These are phyloP conservation scores for Cervus canadensis DNA, from an alignment of 2,113 vertebrate genomes.

Conservation along the genomic window DNA sequence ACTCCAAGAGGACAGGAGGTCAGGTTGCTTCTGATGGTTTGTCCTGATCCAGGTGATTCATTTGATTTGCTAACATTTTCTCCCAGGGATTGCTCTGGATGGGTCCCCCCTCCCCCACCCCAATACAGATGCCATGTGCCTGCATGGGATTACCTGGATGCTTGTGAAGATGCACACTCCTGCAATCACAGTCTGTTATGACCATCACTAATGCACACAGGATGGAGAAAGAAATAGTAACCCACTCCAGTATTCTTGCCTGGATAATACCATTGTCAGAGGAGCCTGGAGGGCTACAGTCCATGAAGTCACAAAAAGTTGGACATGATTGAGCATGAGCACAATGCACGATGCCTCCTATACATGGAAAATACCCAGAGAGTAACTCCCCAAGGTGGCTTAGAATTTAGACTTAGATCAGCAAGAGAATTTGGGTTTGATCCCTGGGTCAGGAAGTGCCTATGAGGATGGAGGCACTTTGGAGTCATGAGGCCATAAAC, in stretches of 20 bases:
- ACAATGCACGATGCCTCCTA: neutral
- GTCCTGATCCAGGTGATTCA: neutral
- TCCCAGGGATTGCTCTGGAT: neutral
- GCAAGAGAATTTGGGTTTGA: rapidly evolving
- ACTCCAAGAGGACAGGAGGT: neutral
- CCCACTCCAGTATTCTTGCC: neutral
- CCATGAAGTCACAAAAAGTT: neutral
- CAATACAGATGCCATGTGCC: too few relatives aligned
- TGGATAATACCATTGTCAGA: neutral
- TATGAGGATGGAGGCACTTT: too few relatives aligned
- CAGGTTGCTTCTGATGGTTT: neutral
- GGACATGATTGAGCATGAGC: neutral
- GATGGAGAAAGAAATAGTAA: neutral
- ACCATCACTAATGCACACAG: neutral
- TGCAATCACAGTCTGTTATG: too few relatives aligned
- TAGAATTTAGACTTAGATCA: neutral
- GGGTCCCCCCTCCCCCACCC: neutral
- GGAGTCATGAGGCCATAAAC: too few relatives aligned
- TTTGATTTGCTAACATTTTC: neutral
- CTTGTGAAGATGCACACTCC: neutral
- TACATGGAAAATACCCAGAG: neutral
- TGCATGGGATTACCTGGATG: neutral
- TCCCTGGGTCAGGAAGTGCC: neutral
- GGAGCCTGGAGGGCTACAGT: neutral
- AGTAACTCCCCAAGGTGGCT: neutral